Percentiles rank a stretch among this genome's conserved stretches.
These are phyloP conservation scores for Dromius quadrimaculatus DNA, from an alignment of 2,888 invertebrate species.

Conservation along the genomic window DNA sequence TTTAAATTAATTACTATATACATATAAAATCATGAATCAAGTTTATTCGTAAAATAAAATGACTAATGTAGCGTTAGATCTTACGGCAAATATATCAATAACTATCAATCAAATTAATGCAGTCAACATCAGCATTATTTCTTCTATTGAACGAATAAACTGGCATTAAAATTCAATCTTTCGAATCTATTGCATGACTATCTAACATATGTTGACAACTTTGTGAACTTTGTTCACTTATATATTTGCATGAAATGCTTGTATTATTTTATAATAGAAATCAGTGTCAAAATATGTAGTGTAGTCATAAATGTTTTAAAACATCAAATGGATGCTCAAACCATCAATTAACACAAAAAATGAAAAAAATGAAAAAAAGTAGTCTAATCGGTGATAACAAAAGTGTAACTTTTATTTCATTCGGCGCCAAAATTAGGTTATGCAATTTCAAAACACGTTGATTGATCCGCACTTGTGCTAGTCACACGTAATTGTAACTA, in stretches of 20 bases:
- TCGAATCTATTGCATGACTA: constrained; percentile 43
- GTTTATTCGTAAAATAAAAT: constrained; percentile 40
- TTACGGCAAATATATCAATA: constrained; percentile 35
- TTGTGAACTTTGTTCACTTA: constrained; percentile 24
- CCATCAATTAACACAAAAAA: constrained; percentile 10
- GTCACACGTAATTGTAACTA: constrained; percentile 49
- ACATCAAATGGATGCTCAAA: background rate
- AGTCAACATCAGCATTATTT: constrained; percentile 30
- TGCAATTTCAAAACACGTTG: constrained; percentile 9
- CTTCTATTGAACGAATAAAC: constrained; percentile 42
- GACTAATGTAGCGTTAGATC: constrained; percentile 30
- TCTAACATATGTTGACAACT: constrained; percentile 30
- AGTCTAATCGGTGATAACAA: background rate
- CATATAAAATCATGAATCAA: too few species aligned
- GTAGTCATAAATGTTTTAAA: constrained; percentile 25
- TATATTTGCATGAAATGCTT: constrained; percentile 24
- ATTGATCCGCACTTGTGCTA: constrained; percentile 35
- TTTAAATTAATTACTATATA: too few species aligned
- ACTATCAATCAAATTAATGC: constrained; percentile 27
- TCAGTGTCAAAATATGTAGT: constrained; percentile 17
- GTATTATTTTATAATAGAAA: constrained; percentile 16
- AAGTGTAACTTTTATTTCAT: too few species aligned
- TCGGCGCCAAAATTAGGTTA: background rate
- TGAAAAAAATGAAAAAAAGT: background rate
- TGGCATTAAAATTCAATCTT: constrained; percentile 28